Evolutionary conservation across 2,888 invertebrate species (phyloP), one percentile per base, ranked within the genome.

Genomic region (Iphiclides podalirius): DNA sequence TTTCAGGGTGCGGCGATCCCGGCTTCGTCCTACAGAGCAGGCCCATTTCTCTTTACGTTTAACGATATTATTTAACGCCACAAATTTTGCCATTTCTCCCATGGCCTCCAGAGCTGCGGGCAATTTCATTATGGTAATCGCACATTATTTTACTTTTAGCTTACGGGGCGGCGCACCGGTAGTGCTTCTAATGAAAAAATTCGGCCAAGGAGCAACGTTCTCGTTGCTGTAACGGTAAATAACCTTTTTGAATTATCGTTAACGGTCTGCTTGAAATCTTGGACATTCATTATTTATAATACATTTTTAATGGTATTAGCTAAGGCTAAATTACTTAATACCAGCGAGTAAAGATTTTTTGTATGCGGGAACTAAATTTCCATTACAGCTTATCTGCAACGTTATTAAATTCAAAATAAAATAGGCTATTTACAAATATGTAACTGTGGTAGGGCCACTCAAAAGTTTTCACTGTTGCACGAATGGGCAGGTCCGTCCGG

Each of bases 121-220:
- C 80, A 80, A 84, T 87, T 86, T 85, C 79, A 84, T 86, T 86
- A 87, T 86, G 83, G 75, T 84, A 84, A 85, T 84, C 83, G 80
- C 70, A 68, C 63, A 76, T 78, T 74, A 77, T 78, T 63, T 59
- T 46, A 51, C 50, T 41, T 51, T 51, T 51, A 51, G 50, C 50
- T 51, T 51, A 51, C 50, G 41, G 40, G 41, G 50, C 50, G 40
- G 40, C 36, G 50, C 50, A 36, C 17, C 13, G 50, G 41, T 51
- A 46, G 45, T 51, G 40, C 20, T 31, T 51, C 45, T 51, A 51
- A 51, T 51, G 45, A 51, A 41, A 51, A 51, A 51, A 40, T 16
- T 50, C 28, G 28, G 17, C 11, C 20, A 20, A 6, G 6, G 15
- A 26, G 16, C n/a, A 35, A 6, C 12, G 11, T 7, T 33, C 12